Conservation (phyloP, 2,797 vertebrate genomes). For the Artibeus lituratus region DNA sequence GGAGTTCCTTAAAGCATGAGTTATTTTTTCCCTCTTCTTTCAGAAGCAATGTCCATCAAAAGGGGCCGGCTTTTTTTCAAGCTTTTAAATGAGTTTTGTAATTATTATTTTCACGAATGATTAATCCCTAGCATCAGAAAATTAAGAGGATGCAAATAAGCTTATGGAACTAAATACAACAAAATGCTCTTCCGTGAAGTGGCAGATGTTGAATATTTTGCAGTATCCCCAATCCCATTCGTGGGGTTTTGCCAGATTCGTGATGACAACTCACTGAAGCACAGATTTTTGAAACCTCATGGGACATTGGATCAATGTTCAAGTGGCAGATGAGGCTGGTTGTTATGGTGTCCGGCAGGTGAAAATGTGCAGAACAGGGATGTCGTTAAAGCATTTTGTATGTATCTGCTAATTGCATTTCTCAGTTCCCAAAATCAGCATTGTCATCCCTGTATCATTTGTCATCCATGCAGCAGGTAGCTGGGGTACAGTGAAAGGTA, state of each 20-base stretch:
- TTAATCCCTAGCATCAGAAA: conserved; percentile 64
- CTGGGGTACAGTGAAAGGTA: conserved; percentile 7
- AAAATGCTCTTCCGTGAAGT: conserved; percentile 63
- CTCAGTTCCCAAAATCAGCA: background rate
- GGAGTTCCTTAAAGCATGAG: background rate
- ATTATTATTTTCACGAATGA: conserved; percentile 75
- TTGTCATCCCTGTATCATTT: conserved; percentile 1
- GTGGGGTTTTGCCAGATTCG: conserved; percentile 26
- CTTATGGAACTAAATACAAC: conserved; percentile 66
- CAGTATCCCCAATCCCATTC: conserved; percentile 41
- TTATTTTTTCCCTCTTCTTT: conserved; percentile 40
- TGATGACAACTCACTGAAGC: conserved; percentile 37
- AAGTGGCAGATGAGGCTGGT: conserved; percentile 43
- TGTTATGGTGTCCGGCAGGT: conserved; percentile 54
- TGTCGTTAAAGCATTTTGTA: conserved; percentile 54
- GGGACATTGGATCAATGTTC: conserved; percentile 64
- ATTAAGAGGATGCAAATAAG: conserved; percentile 66
- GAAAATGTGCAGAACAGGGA: conserved; percentile 30
- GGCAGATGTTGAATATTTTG: conserved; percentile 74
- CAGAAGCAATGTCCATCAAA: conserved; percentile 31
- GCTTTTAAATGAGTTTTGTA: conserved; percentile 59
- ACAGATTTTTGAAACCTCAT: conserved; percentile 40
- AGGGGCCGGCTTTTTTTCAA: background rate
- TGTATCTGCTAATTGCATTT: conserved; percentile 65
- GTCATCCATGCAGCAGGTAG: background rate